These are phyloP conservation scores for Galendromus occidentalis DNA, from an alignment of 1,140 invertebrate genomes.

Conservation along the genomic window DNA sequence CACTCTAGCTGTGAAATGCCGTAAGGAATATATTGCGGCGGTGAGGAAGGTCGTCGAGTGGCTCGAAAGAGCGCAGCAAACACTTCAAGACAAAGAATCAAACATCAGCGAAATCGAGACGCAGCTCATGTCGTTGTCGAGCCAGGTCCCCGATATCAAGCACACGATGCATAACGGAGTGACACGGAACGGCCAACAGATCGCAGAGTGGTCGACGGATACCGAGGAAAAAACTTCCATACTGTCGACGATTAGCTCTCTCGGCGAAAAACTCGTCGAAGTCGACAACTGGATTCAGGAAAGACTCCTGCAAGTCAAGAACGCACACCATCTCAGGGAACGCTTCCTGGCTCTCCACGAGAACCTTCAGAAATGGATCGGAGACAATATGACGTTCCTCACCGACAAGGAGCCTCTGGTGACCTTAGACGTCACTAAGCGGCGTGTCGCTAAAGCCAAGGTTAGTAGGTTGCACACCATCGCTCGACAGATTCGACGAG, in stretches of 20 bases:
- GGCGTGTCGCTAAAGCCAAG: slow-evolving; percentile 11
- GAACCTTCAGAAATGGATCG: slow-evolving; percentile 56
- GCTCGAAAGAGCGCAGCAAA: slow-evolving; percentile 57
- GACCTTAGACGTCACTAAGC: neutral
- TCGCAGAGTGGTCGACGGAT: slow-evolving; percentile 54
- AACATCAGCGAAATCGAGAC: slow-evolving; percentile 51
- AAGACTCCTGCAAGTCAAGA: slow-evolving; percentile 57
- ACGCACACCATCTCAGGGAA: slow-evolving; percentile 65
- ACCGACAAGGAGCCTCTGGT: slow-evolving; percentile 4
- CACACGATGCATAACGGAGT: slow-evolving; percentile 52
- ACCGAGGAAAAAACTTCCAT: slow-evolving; percentile 52
- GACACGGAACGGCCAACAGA: slow-evolving; percentile 48
- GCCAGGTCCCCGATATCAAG: slow-evolving; percentile 44
- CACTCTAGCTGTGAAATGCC: slow-evolving; percentile 55
- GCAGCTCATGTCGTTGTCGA: slow-evolving; percentile 50
- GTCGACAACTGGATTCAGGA: slow-evolving; percentile 53
- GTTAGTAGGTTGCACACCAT: neutral
- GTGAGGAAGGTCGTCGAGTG: slow-evolving; percentile 58
- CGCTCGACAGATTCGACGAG: too few species aligned
- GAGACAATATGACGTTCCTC: slow-evolving; percentile 56
- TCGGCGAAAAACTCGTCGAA: slow-evolving; percentile 54
- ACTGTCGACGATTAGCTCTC: slow-evolving; percentile 45
- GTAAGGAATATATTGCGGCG: slow-evolving; percentile 52
- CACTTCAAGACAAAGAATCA: slow-evolving; percentile 49
- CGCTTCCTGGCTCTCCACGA: slow-evolving; percentile 61